Evolutionary conservation across 2,888 invertebrate genomes (phyloP).

Genomic region (Campoplex capitator): DNA sequence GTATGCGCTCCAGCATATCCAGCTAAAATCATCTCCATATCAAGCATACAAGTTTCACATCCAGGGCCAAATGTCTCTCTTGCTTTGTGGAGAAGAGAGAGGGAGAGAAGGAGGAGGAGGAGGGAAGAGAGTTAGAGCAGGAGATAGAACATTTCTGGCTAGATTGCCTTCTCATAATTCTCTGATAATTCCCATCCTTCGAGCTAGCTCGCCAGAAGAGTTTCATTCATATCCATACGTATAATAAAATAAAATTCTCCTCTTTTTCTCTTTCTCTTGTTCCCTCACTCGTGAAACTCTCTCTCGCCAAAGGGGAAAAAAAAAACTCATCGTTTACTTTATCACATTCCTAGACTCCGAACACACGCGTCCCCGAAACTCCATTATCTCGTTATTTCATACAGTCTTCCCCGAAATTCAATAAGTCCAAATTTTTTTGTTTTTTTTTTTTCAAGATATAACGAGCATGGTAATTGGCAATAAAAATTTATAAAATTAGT

Average conservation of each 20-base stretch:
- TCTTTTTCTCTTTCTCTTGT: not conserved
- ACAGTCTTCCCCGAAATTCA: not conserved
- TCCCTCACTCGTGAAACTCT: not conserved
- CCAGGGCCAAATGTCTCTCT: conserved; percentile 28
- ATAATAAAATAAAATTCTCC: not conserved
- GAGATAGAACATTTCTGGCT: conserved; percentile 44
- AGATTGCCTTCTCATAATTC: conserved; percentile 66
- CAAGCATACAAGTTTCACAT: conserved; percentile 38
- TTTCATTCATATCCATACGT: conserved; percentile 11
- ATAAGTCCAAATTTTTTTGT: not conserved
- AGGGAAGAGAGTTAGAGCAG: not conserved
- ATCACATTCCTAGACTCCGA: not conserved
- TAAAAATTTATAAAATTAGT: not conserved
- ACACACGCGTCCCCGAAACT: not conserved
- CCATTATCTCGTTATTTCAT: not conserved
- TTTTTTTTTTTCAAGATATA: not conserved
- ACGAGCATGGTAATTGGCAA: not conserved
- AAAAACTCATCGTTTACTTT: conserved; percentile 3
- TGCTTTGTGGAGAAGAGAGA: not conserved
- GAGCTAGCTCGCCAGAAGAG: conserved; percentile 18
- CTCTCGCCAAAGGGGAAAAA: not conserved
- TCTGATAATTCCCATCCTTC: conserved; percentile 60
- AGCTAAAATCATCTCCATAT: conserved; percentile 55
- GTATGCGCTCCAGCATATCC: conserved; percentile 33
- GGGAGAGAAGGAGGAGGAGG: not conserved